Evolutionary conservation across 1,140 invertebrate genomes (phyloP).

Genomic region (Tribolium madens): DNA sequence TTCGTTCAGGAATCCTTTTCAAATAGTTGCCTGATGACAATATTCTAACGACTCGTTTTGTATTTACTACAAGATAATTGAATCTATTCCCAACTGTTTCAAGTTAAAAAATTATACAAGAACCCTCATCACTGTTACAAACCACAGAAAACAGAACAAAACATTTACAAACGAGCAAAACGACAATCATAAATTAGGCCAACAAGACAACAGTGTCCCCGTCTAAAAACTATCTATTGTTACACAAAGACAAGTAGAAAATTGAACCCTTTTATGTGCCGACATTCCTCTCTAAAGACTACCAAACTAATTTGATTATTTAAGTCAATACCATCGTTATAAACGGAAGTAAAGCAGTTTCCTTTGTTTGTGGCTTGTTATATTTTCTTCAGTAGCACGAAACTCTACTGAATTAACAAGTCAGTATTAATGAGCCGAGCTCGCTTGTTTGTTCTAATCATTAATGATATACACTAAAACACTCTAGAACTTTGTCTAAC

Average conservation of each 20-base stretch:
- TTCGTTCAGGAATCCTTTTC: background rate
- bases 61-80: background rate
- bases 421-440: background rate
- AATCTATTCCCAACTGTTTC: too few relatives aligned
- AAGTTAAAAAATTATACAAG: background rate
- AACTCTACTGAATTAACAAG: slow-evolving; percentile 3
- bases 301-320: slow-evolving; percentile 17
- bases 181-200: slow-evolving; percentile 18
- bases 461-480: slow-evolving; percentile 22
- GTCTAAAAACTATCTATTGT: background rate
- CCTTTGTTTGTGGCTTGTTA: slow-evolving; percentile 6
- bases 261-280: slow-evolving; percentile 4
- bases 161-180: background rate
- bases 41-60: background rate
- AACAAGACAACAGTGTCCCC: background rate
- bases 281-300: background rate
- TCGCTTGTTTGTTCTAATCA: slow-evolving; percentile 21
- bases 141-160: background rate
- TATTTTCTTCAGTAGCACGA: background rate
- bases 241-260: background rate
- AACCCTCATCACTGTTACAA: background rate
- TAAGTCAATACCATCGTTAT: slow-evolving; percentile 11
- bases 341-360: slow-evolving; percentile 16
- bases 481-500: slow-evolving; percentile 5
- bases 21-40: too few relatives aligned